Conservation (phyloP, 2,797 vertebrate species). For the Sarcoramphus papa region DNA sequence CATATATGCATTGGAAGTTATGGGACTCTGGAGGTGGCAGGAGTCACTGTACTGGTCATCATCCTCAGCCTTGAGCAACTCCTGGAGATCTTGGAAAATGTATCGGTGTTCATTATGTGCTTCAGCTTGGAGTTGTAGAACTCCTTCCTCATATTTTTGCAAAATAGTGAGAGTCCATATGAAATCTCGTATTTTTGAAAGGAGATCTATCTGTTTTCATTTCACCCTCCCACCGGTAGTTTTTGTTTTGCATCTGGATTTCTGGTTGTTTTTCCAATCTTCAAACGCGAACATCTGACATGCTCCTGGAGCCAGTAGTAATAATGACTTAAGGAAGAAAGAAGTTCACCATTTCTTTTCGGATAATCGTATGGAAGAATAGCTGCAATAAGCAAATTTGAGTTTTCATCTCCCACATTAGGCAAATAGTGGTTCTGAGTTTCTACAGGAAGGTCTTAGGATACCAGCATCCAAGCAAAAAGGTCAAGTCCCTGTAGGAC, state of each 20-base stretch:
- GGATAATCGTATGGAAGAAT: not conserved
- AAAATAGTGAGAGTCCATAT: not conserved
- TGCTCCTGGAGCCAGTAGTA: not conserved
- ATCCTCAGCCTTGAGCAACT: not conserved
- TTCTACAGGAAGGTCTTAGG: not conserved
- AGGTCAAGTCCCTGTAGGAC: not conserved
- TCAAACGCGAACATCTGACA: not conserved
- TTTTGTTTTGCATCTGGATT: slow-evolving; percentile 21
- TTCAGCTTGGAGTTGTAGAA: not conserved
- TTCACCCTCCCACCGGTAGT: not conserved
- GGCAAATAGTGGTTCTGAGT: not conserved
- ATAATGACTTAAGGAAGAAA: not conserved
- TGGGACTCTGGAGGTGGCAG: not conserved
- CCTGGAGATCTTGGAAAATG: not conserved
- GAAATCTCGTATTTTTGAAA: not conserved
- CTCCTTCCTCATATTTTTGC: not conserved
- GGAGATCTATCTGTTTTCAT: not conserved
- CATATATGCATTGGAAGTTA: not conserved
- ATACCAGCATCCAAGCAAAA: not conserved
- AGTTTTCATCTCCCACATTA: not conserved
- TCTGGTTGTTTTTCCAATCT: not conserved
- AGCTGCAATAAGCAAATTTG: not conserved
- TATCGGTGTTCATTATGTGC: rapidly evolving
- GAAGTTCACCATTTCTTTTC: not conserved
- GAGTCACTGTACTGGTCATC: not conserved